Base-by-base conservation (phyloP, 2,113 vertebrate species). In the Mirza zaza region DNA sequence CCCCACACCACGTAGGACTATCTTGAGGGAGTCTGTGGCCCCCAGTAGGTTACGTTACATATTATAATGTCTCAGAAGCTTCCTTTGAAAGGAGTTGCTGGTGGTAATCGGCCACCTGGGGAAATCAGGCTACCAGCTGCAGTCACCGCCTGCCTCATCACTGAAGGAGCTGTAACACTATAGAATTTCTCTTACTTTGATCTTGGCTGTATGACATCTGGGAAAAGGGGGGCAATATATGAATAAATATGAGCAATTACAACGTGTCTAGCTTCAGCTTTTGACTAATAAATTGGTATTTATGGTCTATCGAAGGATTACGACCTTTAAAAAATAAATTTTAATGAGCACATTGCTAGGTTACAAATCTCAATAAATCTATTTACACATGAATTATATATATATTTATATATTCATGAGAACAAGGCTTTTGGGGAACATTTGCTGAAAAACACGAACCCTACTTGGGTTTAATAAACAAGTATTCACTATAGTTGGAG, bases 351-450 rank as follows among this genome's bases (percentile, higher is more conserved):
- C 20, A 95, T 93, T 93, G 45, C 82, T 93, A 90, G 87, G 87
- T 89, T 95, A 92, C 84, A 95, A 67, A 92, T 96, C 55, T 97
- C 92, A 90, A 87, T 91, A 96, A 95, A 95, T 94, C 75, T 95
- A 92, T 90, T 96, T 92, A 97, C 52, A 67, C 83, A 80, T 91
- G 90, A 95, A 94, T 95, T 77, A 77, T 92, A 84, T 88, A 85
- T 82, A 45, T 95, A 87, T 94, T 87, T 97, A 83, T 97, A 67
- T 96, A 96, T 95, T 96, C 71, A 95, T 96, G 79, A 97, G 90
- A 89, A 93, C 52, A 97, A 95, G 48, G 61, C 25, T 98, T 97
- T 97, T 32, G 87, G 50, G 68, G 94, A 97, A 95, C 79, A 83
- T 79, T 96, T 86, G n/a, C 32, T 76, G 61, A 92, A 97, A 97